Evolutionary conservation across 2,113 vertebrate genomes (phyloP).

Genomic region (Lepus timidus): DNA sequence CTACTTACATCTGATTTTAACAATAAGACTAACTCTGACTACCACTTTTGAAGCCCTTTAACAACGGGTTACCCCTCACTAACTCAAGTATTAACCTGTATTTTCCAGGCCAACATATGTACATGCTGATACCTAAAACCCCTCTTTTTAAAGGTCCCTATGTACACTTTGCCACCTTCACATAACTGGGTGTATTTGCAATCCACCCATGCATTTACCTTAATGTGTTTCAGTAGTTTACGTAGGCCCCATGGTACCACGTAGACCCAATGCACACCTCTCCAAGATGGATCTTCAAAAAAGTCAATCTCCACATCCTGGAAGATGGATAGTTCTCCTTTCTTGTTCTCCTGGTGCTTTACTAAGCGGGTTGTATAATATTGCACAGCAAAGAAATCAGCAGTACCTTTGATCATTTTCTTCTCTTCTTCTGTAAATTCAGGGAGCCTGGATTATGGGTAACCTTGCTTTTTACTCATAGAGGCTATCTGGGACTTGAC

Average conservation of each 20-base stretch:
- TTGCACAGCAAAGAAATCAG: slow-evolving; percentile 92
- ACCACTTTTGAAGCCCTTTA: neutral
- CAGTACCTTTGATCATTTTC: slow-evolving; percentile 86
- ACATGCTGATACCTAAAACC: neutral
- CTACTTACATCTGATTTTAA: neutral
- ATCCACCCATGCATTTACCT: slow-evolving; percentile 83
- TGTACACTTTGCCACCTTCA: neutral
- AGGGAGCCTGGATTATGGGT: slow-evolving; percentile 84
- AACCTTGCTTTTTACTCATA: slow-evolving; percentile 85
- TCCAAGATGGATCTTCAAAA: slow-evolving; percentile 89
- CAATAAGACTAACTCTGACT: neutral
- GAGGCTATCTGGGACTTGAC: slow-evolving; percentile 87
- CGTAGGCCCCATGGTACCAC: slow-evolving; percentile 88
- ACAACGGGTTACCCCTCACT: neutral
- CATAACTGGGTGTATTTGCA: neutral
- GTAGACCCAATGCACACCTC: slow-evolving; percentile 85
- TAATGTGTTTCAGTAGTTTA: slow-evolving; percentile 90
- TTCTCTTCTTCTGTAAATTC: slow-evolving; percentile 89
- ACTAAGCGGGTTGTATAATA: slow-evolving; percentile 90
- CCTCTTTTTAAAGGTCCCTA: neutral
- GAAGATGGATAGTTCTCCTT: slow-evolving; percentile 74
- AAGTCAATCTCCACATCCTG: slow-evolving; percentile 83
- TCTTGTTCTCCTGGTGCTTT: slow-evolving; percentile 75
- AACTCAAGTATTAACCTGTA: neutral
- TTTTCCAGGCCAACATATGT: neutral